Percentiles rank a stretch among this genome's conserved stretches.
These are phyloP conservation scores for Enteromius mattozi DNA, from an alignment of 2,797 vertebrate species.

Conservation along the genomic window DNA sequence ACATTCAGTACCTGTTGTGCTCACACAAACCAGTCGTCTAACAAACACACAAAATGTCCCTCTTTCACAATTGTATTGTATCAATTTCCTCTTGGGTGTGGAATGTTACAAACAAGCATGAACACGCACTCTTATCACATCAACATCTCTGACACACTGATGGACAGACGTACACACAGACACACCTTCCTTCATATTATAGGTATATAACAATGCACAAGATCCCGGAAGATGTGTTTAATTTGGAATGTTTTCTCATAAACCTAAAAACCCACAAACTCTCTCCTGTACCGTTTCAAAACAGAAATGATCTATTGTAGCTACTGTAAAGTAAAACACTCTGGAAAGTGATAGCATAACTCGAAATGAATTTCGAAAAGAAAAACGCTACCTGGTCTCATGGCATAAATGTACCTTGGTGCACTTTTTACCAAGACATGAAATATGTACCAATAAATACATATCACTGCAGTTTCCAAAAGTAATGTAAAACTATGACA, in stretches of 20 bases:
- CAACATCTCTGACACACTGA: not conserved
- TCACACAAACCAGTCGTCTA: not conserved
- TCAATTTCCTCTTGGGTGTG: constrained; percentile 23
- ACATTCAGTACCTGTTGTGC: not conserved
- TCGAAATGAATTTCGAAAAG: not conserved
- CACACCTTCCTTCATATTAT: constrained; percentile 14
- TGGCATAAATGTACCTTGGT: too few relatives aligned
- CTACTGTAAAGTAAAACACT: not conserved
- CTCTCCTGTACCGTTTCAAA: not conserved
- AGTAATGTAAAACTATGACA: too few relatives aligned
- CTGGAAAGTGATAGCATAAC: not conserved
- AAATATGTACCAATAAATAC: too few relatives aligned
- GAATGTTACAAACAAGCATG: constrained; percentile 2
- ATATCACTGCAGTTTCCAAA: too few relatives aligned
- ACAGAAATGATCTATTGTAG: not conserved
- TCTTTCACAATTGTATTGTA: constrained; percentile 9
- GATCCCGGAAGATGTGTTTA: not conserved
- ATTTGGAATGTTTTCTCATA: not conserved
- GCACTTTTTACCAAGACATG: too few relatives aligned
- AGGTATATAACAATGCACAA: not conserved
- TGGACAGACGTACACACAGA: not conserved
- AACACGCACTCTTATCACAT: constrained; percentile 15
- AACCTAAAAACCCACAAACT: not conserved
- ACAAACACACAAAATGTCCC: not conserved
- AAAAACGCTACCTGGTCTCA: too few relatives aligned